Base-by-base conservation (phyloP, 2,113 vertebrate species). In the Oncorhynchus clarkii region DNA sequence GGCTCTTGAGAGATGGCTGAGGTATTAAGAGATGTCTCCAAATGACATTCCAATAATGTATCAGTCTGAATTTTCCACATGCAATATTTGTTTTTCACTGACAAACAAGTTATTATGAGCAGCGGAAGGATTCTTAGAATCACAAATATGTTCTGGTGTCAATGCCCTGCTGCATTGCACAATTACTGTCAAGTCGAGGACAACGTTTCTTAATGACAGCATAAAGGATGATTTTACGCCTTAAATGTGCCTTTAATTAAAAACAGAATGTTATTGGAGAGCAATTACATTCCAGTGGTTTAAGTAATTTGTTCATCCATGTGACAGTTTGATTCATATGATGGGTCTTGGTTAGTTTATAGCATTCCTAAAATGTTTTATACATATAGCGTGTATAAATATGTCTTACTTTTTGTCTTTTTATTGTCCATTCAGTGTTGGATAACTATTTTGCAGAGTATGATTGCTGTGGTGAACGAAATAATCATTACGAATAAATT, bases 331-430 rank as follows among this genome's bases (percentile, higher is more conserved):
- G 5, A 67, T 14, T 27, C 54, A 20, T 57, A 18, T 18, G 14
- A 62, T 31, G 20, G 26, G 18, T 74, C n/a, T n/a, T 45, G n/a
- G 16, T 18, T 39, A 12, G 18, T 69, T 45, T n/a, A 45, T 45
- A n/a, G 67, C 67, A 22, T 45, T 64, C n/a, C 62, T 64, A 67
- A 72, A 66, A 69, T 73, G 34, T 74, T 45, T 45, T 78, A 26
- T 54, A 51, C n/a, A 78, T 8, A 24, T 62, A 79, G 60, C 69
- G 71, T 13, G 67, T 83, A 79, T 76, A 77, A 62, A 85, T 70
- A 74, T 49, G 70, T 84, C 66, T 67, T 74, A 70, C 65, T 80
- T 16, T 60, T 73, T 81, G 65, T 79, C 60, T 9, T 70, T 76
- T 75, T 67, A 22, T 76, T 72, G 27, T 67, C n/a, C 39, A 45